A percentile compares a stretch with the other conserved stretches of the same genome.
phyloP scores from a whole-genome alignment of 2,888 invertebrate genomes.

The Cabera pusaria region DNA sequence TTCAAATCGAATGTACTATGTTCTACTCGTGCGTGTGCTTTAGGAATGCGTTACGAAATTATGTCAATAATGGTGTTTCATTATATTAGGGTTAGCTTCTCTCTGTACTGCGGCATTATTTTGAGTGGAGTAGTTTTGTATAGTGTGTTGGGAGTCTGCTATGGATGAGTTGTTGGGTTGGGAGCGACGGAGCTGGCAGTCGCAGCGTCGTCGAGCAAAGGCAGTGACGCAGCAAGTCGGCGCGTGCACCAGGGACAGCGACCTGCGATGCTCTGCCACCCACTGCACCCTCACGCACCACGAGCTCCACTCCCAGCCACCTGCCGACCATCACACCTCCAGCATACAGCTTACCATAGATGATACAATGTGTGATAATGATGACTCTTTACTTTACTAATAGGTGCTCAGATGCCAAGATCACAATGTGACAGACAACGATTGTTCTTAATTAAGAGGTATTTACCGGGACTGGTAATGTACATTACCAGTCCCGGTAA shows the following conservation, averaged over 20 bases:
- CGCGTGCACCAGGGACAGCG: slow-evolving; percentile 56
- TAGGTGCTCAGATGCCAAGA: too few species aligned
- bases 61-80: background rate
- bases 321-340: slow-evolving; percentile 29
- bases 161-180: too few species aligned
- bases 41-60: background rate
- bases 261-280: slow-evolving; percentile 54
- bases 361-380: slow-evolving; percentile 14
- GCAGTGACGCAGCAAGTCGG: slow-evolving; percentile 61
- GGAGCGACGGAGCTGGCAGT: slow-evolving; percentile 55
- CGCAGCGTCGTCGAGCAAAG: slow-evolving; percentile 52
- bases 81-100: too few species aligned
- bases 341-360: slow-evolving; percentile 16
- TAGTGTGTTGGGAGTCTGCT: too few species aligned
- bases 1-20: background rate
- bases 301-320: slow-evolving; percentile 38
- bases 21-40: slow-evolving; percentile 6
- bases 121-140: too few species aligned
- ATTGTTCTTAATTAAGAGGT: too few species aligned
- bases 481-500: too few species aligned
- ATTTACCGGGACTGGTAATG: too few species aligned
- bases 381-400: too few species aligned
- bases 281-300: slow-evolving; percentile 48
- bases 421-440: too few species aligned
- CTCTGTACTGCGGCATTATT: too few species aligned